Evolutionary conservation across 2,888 invertebrate genomes (phyloP).

Genomic region (Antitype chi): DNA sequence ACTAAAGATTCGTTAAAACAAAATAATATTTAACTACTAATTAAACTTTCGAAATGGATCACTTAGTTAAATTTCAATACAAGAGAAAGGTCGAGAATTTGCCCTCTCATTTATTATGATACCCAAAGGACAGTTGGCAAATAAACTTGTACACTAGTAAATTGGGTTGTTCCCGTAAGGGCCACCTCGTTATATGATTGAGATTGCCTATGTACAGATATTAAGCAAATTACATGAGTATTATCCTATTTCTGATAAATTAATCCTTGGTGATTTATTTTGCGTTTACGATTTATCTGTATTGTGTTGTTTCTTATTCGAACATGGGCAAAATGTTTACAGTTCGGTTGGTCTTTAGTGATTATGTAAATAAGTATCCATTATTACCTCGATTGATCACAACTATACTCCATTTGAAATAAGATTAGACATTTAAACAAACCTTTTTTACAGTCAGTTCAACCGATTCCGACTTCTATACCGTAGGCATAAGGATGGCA

Average conservation of each 20-base stretch:
- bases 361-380: too few species aligned
- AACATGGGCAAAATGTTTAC: not conserved
- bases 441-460: too few species aligned
- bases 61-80: conserved; percentile 83
- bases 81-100: conserved; percentile 82
- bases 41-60: conserved; percentile 75
- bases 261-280: conserved; percentile 49
- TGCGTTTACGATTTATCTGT: not conserved
- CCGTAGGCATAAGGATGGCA: too few species aligned
- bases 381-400: too few species aligned
- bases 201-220: conserved; percentile 81
- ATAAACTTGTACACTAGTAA: conserved; percentile 88
- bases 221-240: conserved; percentile 70
- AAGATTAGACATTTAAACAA: too few species aligned
- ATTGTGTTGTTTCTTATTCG: not conserved
- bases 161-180: conserved; percentile 86
- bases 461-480: too few species aligned
- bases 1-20: conserved; percentile 8
- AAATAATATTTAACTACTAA: conserved; percentile 61
- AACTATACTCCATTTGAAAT: too few species aligned
- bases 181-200: conserved; percentile 85
- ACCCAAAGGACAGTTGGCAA: conserved; percentile 85
- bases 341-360: not conserved
- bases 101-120: conserved; percentile 86
- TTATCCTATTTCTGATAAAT: conserved; percentile 59